Evolutionary conservation across 2,888 invertebrate species (phyloP), one percentile per base, ranked within the genome.

Genomic region (Dione vanillae): DNA sequence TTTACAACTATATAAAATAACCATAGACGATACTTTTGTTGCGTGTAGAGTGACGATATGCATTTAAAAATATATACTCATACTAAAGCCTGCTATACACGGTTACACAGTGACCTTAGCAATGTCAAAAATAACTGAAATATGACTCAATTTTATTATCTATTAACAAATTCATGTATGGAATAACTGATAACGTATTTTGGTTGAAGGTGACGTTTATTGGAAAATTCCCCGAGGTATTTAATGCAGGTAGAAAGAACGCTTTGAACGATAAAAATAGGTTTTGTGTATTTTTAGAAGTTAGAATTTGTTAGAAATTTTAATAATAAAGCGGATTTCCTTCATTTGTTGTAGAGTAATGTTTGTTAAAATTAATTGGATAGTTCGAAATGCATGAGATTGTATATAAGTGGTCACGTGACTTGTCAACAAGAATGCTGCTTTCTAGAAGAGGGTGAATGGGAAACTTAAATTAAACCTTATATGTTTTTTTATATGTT

Each of bases 91-190:
- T 9, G 6, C 35, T 37, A 12, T 49, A 14, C 49, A 49, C 45
- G 12, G 16, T 47, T 35, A 37, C 49, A 40, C 37, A 51, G 10
- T 64, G 40, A 69, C 54, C 68, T 69, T 54, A 54, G 43, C 47
- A 64, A 64, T 62, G 68, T 69, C 54, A 62, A 47, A 62, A 45
- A n/a, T 54, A 40, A 69, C 68, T 45, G 35, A 12, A n/a, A 41
- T 35, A 37, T 69, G 68, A 69, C 68, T 64, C 62, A 54, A 12
- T 64, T 69, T 69, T 64, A 64, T 69, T 69, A 56, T 64, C 62
- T 54, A 54, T 67, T 67, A 54, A 70, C 66, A 49, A 62, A 70
- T 62, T 56, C 47, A 59, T 54, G 49, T 70, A 59, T 62, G 49
- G 41, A 62, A 70, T 51, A 65, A 40, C 47, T 41, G 49, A 67